Percentiles rank a stretch among this genome's conserved stretches.
Conservation (phyloP, 2,888 invertebrate genomes). For the Gortyna flavago region DNA sequence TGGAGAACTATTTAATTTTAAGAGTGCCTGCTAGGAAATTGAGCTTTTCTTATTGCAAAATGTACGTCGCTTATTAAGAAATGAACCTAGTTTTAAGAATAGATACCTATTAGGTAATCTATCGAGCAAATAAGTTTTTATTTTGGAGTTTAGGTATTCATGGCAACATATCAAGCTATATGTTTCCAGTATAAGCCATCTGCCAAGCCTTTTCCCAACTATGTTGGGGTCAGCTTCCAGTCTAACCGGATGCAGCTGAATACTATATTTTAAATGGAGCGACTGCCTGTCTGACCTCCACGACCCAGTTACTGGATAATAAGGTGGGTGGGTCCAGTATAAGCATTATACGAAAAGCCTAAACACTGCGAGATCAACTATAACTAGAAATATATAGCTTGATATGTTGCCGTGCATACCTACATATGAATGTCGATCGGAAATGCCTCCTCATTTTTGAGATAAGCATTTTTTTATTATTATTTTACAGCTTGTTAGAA, state of each 20-base stretch:
- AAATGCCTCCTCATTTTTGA: not conserved
- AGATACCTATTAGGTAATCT: not conserved
- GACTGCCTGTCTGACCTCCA: not conserved
- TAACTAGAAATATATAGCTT: too few relatives aligned
- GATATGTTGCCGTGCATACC: too few relatives aligned
- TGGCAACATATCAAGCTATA: too few relatives aligned
- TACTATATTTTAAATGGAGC: not conserved
- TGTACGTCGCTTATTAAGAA: not conserved
- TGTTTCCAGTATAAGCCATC: too few relatives aligned
- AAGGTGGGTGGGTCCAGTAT: too few relatives aligned
- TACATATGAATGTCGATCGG: not conserved
- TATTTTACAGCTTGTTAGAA: too few relatives aligned
- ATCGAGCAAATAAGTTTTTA: not conserved
- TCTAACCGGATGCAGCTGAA: not conserved
- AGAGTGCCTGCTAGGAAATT: not conserved
- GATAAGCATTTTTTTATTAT: too few relatives aligned
- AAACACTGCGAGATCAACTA: too few relatives aligned
- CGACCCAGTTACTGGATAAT: too few relatives aligned
- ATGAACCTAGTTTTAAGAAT: not conserved
- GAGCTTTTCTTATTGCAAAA: not conserved
- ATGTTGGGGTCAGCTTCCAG: not conserved
- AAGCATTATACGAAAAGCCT: too few relatives aligned
- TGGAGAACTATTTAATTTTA: slow-evolving; percentile 22
- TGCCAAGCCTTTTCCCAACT: not conserved
- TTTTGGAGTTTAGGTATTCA: not conserved